phyloP scores from a whole-genome alignment of 2,113 vertebrate species.

The Echinops telfairi region DNA sequence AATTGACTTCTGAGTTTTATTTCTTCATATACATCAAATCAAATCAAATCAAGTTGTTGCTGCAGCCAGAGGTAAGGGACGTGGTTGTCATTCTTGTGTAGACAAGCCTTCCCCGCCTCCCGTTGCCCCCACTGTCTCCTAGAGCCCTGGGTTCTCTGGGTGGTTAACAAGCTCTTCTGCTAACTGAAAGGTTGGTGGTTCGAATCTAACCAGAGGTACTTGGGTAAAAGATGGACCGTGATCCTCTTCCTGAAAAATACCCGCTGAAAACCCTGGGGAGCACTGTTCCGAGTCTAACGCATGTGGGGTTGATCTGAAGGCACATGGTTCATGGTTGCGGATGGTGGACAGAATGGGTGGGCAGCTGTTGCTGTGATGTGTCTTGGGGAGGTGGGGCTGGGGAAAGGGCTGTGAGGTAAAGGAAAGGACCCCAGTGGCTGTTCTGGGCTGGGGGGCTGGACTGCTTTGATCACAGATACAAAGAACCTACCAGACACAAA shows the following conservation, averaged over 20 bases:
- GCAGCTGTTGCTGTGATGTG: rapidly evolving
- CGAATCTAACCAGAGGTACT: not conserved
- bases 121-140: not conserved
- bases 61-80: slow-evolving; percentile 65
- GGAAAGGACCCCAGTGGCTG: not conserved
- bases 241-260: not conserved
- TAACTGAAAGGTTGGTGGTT: not conserved
- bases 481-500: not conserved
- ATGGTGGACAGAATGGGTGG: rapidly evolving
- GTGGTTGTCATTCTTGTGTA: rapidly evolving
- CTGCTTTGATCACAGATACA: not conserved
- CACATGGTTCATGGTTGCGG: not conserved
- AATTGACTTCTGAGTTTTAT: slow-evolving; percentile 87
- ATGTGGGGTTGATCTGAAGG: not conserved
- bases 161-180: not conserved
- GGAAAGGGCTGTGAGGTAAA: no score
- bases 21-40: slow-evolving; percentile 79
- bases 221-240: not conserved
- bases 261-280: not conserved
- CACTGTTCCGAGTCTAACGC: not conserved
- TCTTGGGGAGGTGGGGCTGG: not conserved
- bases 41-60: slow-evolving; percentile 78
- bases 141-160: not conserved
- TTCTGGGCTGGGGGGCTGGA: no score
- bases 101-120: not conserved